Conservation (phyloP, 2,888 invertebrate genomes). For the Synanthedon tipuliformis region DNA sequence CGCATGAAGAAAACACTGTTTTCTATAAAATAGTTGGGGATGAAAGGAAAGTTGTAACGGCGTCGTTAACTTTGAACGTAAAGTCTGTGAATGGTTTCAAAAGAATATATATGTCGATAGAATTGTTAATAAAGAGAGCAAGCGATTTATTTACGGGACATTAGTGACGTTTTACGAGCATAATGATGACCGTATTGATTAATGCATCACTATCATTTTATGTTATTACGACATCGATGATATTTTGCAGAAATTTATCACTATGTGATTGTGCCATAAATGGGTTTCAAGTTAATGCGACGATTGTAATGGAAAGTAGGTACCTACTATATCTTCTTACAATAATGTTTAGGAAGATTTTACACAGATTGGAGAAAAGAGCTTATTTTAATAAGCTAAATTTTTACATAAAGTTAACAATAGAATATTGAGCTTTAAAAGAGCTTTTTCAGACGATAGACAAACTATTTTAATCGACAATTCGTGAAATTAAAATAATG, state of each 20-base stretch:
- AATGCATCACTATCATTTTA: slow-evolving; percentile 44
- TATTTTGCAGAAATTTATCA: background rate
- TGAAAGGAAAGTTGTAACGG: slow-evolving; percentile 62
- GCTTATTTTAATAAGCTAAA: no score
- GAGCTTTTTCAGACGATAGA: no score
- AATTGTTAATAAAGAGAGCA: slow-evolving; percentile 67
- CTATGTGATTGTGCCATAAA: background rate
- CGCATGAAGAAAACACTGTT: slow-evolving; percentile 66
- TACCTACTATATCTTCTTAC: no score
- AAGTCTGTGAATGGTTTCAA: slow-evolving; percentile 58
- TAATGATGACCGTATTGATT: slow-evolving; percentile 39
- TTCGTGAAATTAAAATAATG: no score
- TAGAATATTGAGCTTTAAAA: no score
- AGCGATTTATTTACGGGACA: slow-evolving; percentile 54
- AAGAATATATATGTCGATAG: slow-evolving; percentile 54
- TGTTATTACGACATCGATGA: slow-evolving; percentile 1
- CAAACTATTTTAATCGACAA: no score
- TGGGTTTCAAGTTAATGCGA: background rate
- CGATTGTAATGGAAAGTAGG: no score
- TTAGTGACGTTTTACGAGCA: slow-evolving; percentile 58
- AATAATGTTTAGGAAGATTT: no score
- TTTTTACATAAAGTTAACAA: no score
- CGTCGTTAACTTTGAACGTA: slow-evolving; percentile 59
- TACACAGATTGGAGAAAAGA: no score
- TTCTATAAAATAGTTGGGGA: slow-evolving; percentile 61